Percentiles rank a stretch among this genome's conserved stretches.
These are phyloP conservation scores for Bilobella aurantiaca DNA, from an alignment of 1,140 invertebrate species.

Conservation along the genomic window DNA sequence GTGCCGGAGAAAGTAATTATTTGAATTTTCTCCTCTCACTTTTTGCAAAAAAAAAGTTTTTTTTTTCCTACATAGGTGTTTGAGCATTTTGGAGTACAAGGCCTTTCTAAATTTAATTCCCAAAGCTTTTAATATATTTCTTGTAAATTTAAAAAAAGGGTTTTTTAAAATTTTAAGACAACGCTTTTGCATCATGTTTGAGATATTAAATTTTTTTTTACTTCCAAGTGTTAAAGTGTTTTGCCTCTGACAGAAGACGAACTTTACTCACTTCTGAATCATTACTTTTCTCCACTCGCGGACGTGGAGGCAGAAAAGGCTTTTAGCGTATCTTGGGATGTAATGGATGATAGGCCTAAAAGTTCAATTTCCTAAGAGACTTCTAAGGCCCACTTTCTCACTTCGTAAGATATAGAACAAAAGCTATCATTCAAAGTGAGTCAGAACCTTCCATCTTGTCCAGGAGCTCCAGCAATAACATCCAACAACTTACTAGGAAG, in stretches of 20 bases:
- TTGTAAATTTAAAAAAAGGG: not conserved
- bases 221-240: not conserved
- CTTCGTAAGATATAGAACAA: slow-evolving; percentile 9
- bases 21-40: too few species aligned
- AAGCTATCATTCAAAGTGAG: slow-evolving; percentile 26
- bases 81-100: too few species aligned
- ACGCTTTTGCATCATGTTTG: not conserved
- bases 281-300: not conserved
- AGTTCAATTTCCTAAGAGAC: slow-evolving; percentile 5
- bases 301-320: not conserved
- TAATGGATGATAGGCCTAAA: not conserved
- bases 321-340: not conserved
- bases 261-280: not conserved
- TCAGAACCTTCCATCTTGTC: not conserved
- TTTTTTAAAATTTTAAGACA: not conserved
- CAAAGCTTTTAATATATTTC: not conserved
- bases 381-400: not conserved
- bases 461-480: not conserved
- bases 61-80: too few species aligned
- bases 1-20: too few species aligned
- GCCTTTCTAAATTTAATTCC: not conserved
- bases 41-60: too few species aligned
- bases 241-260: not conserved
- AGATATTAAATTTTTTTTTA: not conserved
- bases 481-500: not conserved